Conservation (phyloP, 2,113 vertebrate genomes). For the Heterocephalus glaber region DNA sequence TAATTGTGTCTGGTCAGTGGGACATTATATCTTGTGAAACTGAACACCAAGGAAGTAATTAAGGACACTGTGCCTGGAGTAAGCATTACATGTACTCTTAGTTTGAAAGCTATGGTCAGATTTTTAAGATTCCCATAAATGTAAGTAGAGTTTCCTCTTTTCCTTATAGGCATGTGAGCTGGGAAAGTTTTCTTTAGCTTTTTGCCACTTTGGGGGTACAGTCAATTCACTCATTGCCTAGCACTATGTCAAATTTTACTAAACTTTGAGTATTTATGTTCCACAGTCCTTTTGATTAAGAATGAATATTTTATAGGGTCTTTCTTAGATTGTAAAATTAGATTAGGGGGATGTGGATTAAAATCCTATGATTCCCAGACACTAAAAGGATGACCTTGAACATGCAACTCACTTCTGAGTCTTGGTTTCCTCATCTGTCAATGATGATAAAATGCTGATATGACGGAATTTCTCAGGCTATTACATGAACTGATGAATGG, state of each 20-base stretch:
- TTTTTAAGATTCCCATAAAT: neutral
- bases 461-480: neutral
- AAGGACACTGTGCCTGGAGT: neutral
- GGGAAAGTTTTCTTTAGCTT: neutral
- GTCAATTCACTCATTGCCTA: neutral
- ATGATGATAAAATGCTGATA: neutral
- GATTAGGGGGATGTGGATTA: neutral
- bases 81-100: neutral
- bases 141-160: neutral
- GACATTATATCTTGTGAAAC: no score
- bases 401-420: neutral
- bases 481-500: neutral
- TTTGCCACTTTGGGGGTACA: neutral
- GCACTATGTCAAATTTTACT: neutral
- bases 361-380: neutral
- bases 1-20: neutral
- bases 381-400: neutral
- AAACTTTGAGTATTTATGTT: neutral
- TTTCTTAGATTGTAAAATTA: neutral
- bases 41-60: neutral
- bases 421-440: neutral
- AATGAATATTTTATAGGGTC: neutral
- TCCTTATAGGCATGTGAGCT: neutral
- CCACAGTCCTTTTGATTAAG: neutral
- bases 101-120: neutral